phyloP scores from a whole-genome alignment of 2,888 invertebrate genomes.

The Tuberolachnus salignus region DNA sequence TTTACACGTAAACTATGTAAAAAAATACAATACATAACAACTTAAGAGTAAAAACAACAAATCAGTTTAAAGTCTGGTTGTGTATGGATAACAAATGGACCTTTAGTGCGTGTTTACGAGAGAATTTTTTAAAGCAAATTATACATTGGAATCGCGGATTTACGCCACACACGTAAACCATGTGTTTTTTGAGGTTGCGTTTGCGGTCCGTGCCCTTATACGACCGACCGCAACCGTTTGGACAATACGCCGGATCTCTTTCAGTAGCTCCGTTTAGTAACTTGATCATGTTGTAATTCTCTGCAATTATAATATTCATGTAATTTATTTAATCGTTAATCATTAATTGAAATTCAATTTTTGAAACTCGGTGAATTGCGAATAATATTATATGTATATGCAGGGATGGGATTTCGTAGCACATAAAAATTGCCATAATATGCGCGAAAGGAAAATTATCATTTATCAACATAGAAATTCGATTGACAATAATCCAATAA shows the following conservation, averaged over 20 bases:
- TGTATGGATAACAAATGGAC: slow-evolving; percentile 58
- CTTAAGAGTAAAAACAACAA: too few species aligned
- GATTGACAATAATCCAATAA: too few species aligned
- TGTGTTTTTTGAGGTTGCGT: slow-evolving; percentile 67
- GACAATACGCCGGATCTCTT: slow-evolving; percentile 31
- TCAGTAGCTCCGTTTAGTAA: slow-evolving; percentile 11
- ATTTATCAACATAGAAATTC: too few species aligned
- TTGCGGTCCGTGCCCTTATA: slow-evolving; percentile 63
- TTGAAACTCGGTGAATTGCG: too few species aligned
- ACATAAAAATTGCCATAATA: too few species aligned
- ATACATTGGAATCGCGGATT: slow-evolving; percentile 70
- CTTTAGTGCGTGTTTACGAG: slow-evolving; percentile 60
- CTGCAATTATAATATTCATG: background rate
- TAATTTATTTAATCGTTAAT: background rate
- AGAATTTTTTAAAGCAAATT: slow-evolving; percentile 65
- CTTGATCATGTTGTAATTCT: background rate
- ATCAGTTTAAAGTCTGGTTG: too few species aligned
- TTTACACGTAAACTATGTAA: too few species aligned
- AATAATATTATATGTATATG: too few species aligned
- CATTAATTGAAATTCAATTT: too few species aligned
- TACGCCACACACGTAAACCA: slow-evolving; percentile 68
- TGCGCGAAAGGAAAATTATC: too few species aligned
- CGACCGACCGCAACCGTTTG: slow-evolving; percentile 42
- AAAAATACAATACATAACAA: too few species aligned
- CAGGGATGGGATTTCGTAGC: too few species aligned